phyloP scores from a whole-genome alignment of 2,888 invertebrate species.

The Eupeodes latifasciatus region DNA sequence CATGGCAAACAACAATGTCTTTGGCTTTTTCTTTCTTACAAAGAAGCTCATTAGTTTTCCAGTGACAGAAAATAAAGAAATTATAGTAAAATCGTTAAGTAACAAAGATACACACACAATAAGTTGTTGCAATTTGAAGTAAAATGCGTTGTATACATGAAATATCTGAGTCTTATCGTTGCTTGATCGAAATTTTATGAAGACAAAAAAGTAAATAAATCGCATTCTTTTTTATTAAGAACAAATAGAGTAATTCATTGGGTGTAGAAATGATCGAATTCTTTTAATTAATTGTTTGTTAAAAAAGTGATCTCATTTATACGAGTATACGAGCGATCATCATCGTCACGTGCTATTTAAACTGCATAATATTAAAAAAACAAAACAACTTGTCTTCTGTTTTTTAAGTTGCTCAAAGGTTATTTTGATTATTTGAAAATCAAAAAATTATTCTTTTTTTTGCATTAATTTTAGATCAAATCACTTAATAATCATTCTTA shows the following conservation, averaged over 20 bases:
- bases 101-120: too few relatives aligned
- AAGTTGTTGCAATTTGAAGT: too few relatives aligned
- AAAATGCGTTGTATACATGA: too few relatives aligned
- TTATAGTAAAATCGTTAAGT: too few relatives aligned
- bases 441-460: neutral
- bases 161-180: too few relatives aligned
- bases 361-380: neutral
- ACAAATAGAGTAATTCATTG: neutral
- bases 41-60: too few relatives aligned
- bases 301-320: constrained; percentile 16
- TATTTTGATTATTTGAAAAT: neutral
- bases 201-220: too few relatives aligned
- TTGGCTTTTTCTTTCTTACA: too few relatives aligned
- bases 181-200: too few relatives aligned
- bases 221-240: too few relatives aligned
- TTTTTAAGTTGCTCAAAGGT: neutral
- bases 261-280: neutral
- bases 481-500: neutral
- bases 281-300: constrained; percentile 14
- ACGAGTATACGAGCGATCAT: neutral
- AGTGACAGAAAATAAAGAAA: too few relatives aligned
- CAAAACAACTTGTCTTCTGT: neutral
- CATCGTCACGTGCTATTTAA: neutral
- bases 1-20: too few relatives aligned
- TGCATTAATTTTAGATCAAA: neutral